Base-by-base conservation (phyloP, 2,888 invertebrate species). In the Athalia cordata region DNA sequence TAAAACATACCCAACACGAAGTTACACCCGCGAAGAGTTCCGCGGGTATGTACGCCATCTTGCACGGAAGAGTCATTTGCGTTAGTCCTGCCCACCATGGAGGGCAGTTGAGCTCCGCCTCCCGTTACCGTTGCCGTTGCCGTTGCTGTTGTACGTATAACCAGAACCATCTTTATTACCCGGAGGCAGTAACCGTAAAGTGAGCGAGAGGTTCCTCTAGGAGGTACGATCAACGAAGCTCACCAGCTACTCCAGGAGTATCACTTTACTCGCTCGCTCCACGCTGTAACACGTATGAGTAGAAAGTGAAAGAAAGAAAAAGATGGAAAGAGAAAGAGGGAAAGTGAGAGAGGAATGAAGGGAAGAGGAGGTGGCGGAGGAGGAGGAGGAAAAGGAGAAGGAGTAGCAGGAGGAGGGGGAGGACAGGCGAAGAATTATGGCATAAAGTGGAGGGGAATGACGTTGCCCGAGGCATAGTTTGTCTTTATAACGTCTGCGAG, bases 61-160 rank as follows among this genome's bases (percentile, higher is more conserved):
- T 92, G 91, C 90, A 88, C 88, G 86, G 88, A 90, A 90, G 91
- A 91, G 91, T 92, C 91, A 92, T 91, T 90, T 90, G 88, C 89
- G 88, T 89, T 90, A 90, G 91, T 89, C 92, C 92, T 90, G 91
- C 92, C 92, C 91, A 91, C 29, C 29, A 29, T 91, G 89, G 91
- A 88, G 87, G 88, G 88, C 88, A 87, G 86, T 85, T 86, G 90
- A 90, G 87, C 92, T 90, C 91, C 91, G 91, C 92, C 92, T 90
- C 91, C 29, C 90, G 59, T 47, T 45, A 59, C 59, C 57, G 88
- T 86, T 88, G 87, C 84, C 85, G 85, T 83, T 85, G 29, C 29
- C 29, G 29, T 29, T 29, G 29, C 85, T 86, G 88, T 29, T 86
- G 29, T 29, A 29, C 29, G 29, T 29, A 87, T 87, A 88, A 88